Evolutionary conservation across 2,113 vertebrate species (phyloP).

Genomic region (Vidua chalybeata): DNA sequence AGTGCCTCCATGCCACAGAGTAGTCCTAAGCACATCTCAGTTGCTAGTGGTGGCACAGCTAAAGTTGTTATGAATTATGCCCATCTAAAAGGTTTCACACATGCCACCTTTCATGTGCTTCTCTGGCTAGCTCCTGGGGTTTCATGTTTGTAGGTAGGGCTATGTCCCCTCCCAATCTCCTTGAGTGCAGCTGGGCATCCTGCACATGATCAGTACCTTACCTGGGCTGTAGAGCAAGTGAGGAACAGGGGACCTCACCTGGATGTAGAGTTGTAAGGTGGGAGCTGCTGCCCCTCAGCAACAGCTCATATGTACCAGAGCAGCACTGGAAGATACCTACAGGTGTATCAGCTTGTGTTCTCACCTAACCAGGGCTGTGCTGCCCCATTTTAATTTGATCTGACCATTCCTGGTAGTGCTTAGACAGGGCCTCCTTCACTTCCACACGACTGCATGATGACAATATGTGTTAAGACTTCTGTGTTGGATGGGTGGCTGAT

Average conservation of each 20-base stretch:
- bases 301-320: not conserved
- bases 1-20: not conserved
- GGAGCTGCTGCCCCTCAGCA: not conserved
- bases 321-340: not conserved
- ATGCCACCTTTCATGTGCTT: rapidly evolving
- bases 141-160: not conserved
- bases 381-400: not conserved
- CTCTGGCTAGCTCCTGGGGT: not conserved
- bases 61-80: not conserved
- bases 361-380: rapidly evolving
- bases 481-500: not conserved
- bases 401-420: not conserved
- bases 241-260: not conserved
- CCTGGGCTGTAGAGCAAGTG: not conserved
- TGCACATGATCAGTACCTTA: rapidly evolving
- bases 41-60: not conserved
- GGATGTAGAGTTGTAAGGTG: not conserved
- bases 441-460: not conserved
- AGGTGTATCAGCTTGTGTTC: not conserved
- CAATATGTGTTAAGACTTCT: no score
- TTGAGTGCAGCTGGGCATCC: not conserved
- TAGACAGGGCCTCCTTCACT: not conserved
- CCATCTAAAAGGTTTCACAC: not conserved
- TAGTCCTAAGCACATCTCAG: not conserved
- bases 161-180: rapidly evolving